These are phyloP conservation scores for Heterohyrax brucei DNA, from an alignment of 2,797 vertebrate species.

Conservation along the genomic window DNA sequence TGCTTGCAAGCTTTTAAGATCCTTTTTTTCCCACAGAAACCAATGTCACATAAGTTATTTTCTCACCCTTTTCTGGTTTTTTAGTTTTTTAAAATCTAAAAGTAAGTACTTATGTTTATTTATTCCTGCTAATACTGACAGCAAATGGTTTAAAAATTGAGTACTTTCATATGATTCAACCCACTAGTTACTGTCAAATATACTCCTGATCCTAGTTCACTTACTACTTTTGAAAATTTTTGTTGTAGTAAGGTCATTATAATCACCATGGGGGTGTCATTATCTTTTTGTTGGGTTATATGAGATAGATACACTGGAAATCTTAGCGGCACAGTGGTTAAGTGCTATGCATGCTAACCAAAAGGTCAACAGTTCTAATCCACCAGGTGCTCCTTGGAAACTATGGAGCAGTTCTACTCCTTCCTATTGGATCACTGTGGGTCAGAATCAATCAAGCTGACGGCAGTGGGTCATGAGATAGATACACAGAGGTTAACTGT, in stretches of 20 bases:
- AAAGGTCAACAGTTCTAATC: no score
- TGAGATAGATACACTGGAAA: background rate
- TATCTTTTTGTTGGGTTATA: background rate
- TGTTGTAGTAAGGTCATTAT: background rate
- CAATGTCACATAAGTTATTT: background rate
- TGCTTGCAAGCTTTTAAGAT: no score
- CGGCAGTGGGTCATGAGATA: no score
- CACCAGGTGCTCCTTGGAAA: no score
- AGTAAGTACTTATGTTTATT: background rate
- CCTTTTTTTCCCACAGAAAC: background rate
- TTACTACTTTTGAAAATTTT: background rate
- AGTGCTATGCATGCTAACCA: no score
- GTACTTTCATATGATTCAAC: constrained; percentile 11
- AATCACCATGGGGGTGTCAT: background rate
- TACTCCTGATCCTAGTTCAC: background rate
- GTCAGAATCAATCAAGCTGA: no score
- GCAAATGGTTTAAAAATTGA: background rate
- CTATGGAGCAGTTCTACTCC: no score
- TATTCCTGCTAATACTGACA: background rate
- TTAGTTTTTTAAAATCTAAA: constrained; percentile 43
- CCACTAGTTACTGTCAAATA: background rate
- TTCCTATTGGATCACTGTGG: no score
- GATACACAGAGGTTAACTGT: constrained; percentile 24
- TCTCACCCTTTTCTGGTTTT: background rate
- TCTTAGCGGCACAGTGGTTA: no score